phyloP scores from a whole-genome alignment of 2,888 invertebrate species.

The Morpho achilles region DNA sequence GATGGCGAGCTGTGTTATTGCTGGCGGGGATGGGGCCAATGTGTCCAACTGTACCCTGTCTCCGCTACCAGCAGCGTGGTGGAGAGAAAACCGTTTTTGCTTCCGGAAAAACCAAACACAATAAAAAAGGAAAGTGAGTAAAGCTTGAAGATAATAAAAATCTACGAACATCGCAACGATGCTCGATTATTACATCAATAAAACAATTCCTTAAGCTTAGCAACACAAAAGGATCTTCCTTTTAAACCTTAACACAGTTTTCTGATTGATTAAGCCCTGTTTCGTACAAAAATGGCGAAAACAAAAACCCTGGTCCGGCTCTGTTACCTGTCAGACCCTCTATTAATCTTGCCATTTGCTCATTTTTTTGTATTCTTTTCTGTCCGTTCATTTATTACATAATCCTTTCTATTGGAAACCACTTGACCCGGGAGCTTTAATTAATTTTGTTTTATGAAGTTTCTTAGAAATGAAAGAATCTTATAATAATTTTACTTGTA shows the following conservation, averaged over 20 bases:
- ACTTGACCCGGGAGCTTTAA: conserved; percentile 13
- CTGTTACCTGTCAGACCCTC: conserved; percentile 24
- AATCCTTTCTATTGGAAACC: conserved; percentile 10
- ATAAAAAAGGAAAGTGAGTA: too few relatives aligned
- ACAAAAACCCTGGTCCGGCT: conserved; percentile 7
- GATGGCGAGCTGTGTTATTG: too few relatives aligned
- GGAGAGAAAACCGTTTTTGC: too few relatives aligned
- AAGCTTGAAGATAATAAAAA: too few relatives aligned
- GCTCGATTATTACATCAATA: too few relatives aligned
- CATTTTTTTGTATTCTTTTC: conserved; percentile 22
- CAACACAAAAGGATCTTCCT: background rate
- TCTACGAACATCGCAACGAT: too few relatives aligned
- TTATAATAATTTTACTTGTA: too few relatives aligned
- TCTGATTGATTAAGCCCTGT: conserved; percentile 16
- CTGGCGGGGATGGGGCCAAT: too few relatives aligned
- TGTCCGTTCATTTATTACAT: conserved; percentile 16
- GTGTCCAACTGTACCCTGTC: too few relatives aligned
- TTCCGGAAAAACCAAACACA: too few relatives aligned
- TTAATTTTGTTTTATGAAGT: conserved; percentile 1
- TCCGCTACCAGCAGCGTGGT: too few relatives aligned
- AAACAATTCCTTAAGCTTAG: too few relatives aligned
- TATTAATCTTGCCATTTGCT: conserved; percentile 24
- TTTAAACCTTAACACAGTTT: conserved; percentile 8
- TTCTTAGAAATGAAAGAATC: background rate
- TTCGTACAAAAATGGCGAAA: conserved; percentile 16